Evolutionary conservation across 1,140 invertebrate genomes (phyloP).

Genomic region (Trichonephila clavata): DNA sequence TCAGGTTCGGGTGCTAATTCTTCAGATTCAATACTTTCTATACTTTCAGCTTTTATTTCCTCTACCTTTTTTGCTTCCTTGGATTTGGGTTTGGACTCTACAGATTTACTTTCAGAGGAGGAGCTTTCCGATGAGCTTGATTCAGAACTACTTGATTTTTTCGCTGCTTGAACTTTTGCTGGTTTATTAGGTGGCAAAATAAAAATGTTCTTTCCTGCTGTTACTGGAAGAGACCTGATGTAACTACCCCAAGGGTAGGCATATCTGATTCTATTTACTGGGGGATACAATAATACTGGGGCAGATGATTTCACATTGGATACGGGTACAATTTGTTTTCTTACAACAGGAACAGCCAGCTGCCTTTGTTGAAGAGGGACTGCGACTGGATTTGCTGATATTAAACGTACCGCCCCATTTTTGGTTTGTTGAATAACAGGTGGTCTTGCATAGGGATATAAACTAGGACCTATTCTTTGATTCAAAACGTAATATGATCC

Average conservation of each 20-base stretch:
- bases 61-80: conserved; percentile 40
- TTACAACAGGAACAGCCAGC: neutral
- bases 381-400: conserved; percentile 24
- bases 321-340: neutral
- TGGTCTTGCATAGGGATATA: conserved; percentile 32
- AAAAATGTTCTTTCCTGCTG: conserved; percentile 26
- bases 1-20: conserved; percentile 11
- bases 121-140: conserved; percentile 71
- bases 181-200: conserved; percentile 15
- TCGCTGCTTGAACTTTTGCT: neutral
- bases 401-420: conserved; percentile 2
- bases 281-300: conserved; percentile 23
- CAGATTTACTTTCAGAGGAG: conserved; percentile 51
- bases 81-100: neutral
- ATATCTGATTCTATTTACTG: conserved; percentile 39
- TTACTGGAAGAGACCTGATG: conserved; percentile 20
- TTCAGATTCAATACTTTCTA: conserved; percentile 26
- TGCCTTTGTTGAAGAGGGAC: neutral
- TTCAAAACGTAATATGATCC: conserved; percentile 66
- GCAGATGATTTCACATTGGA: neutral
- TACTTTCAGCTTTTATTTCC: neutral
- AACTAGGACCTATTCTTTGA: conserved; percentile 15
- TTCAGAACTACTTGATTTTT: conserved; percentile 34
- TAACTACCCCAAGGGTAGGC: conserved; percentile 31
- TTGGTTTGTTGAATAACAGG: conserved; percentile 12